Evolutionary conservation across 2,113 vertebrate species (phyloP).

Genomic region (Microcebus jonahi): DNA sequence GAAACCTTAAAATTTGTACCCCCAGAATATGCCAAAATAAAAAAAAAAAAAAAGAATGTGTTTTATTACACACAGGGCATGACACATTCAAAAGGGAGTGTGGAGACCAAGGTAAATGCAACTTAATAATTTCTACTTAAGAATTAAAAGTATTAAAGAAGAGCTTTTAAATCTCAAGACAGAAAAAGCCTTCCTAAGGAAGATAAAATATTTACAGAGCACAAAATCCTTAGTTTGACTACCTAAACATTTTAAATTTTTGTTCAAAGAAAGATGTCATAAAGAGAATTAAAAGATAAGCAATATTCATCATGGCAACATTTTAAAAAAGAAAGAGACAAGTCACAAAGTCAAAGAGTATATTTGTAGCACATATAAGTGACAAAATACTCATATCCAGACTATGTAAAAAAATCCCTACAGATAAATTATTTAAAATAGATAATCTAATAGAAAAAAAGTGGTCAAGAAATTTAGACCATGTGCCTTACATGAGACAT

Average conservation of each 20-base stretch:
- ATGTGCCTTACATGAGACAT: background rate
- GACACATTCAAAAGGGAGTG: background rate
- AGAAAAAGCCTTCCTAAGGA: background rate
- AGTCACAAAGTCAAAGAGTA: background rate
- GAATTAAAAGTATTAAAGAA: background rate
- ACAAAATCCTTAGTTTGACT: background rate
- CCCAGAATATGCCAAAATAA: too few species aligned
- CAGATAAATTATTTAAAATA: constrained; percentile 10
- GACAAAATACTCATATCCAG: background rate
- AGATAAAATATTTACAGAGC: background rate
- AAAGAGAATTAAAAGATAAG: background rate
- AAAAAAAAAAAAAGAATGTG: background rate
- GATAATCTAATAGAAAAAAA: background rate
- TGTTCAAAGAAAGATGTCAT: background rate
- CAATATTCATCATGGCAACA: background rate
- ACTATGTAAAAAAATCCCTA: background rate
- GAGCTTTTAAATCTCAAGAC: background rate
- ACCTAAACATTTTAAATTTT: constrained; percentile 12
- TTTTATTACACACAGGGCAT: background rate
- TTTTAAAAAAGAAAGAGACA: background rate
- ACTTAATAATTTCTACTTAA: background rate
- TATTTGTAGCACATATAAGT: background rate
- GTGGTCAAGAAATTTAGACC: background rate
- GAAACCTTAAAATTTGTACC: too few species aligned
- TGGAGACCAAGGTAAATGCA: background rate